Evolutionary conservation across 2,888 invertebrate genomes (phyloP), one percentile per base, ranked within the genome.

Genomic region (Parnassius smintheus): DNA sequence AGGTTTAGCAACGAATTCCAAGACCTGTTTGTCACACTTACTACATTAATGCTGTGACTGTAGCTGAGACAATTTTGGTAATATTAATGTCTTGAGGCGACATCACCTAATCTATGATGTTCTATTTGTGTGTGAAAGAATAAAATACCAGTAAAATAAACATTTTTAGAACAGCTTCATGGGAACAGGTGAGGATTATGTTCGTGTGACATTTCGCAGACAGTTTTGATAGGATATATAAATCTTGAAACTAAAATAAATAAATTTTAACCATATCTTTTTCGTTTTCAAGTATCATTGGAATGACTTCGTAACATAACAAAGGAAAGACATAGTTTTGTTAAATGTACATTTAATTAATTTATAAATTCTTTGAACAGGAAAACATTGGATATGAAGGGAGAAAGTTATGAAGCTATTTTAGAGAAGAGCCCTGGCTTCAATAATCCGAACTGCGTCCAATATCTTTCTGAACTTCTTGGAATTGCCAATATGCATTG

Each of bases 381-480:
- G 93, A 95, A 95, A 93, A 95, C 95, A 70, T 92, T 95, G 93
- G 96, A 96, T 92, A 94, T 94, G 94, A 95, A 95, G 87, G 95
- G 95, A 78, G 94, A 95, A 86, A 94, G 93, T 81, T 97, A 95
- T 93, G 96, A 96, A 92, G 94, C 94, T 75, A 94, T 96, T 83
- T 93, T 97, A 90, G 94, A 94, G 92, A 95, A 95, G 92, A 96
- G 96, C 81, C 94, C 96, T 76, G 96, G 96, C 82, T 97, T 97
- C 94, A 95, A 95, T 93, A 97, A 97, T 93, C 96, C 97, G 70
- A 96, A 96, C 93, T 96, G 95, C 94, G 94, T 96, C 84, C 95
- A 95, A 87, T 95, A 95, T 91, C 94, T 97, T 73, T 95, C 95
- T 75, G 94, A 94, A 84, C 92, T 94, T 72, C 94, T 96, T 89